phyloP scores from a whole-genome alignment of 1,140 invertebrate species.

The Dinoponera quadriceps region DNA sequence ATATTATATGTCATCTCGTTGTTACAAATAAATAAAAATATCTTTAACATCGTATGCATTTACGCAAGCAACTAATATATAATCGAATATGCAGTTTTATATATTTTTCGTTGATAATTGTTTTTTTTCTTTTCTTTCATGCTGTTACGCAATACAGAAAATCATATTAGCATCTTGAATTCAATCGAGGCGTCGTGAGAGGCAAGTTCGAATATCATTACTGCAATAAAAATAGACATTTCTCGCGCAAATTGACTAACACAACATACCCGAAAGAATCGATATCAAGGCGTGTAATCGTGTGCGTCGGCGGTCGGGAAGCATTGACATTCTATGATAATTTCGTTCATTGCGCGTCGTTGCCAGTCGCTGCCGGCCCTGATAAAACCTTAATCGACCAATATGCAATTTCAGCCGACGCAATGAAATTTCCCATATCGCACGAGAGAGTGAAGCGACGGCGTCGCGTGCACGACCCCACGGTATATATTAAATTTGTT shows the following conservation, averaged over 20 bases:
- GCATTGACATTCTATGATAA: constrained; percentile 1
- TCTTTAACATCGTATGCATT: too few relatives aligned
- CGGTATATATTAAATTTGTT: constrained; percentile 57
- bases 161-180: neutral
- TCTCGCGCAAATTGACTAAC: constrained; percentile 28
- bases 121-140: too few relatives aligned
- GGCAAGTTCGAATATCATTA: constrained; percentile 5
- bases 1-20: too few relatives aligned
- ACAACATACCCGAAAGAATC: neutral
- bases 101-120: too few relatives aligned
- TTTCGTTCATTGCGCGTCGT: constrained; percentile 26
- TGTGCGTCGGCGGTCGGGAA: neutral
- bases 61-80: too few relatives aligned
- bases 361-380: neutral
- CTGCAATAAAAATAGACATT: neutral
- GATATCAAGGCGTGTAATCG: constrained; percentile 24
- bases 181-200: neutral
- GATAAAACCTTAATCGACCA: constrained; percentile 38
- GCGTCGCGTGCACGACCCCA: neutral
- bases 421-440: constrained; percentile 50
- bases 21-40: too few relatives aligned
- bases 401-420: constrained; percentile 44
- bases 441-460: neutral
- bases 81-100: too few relatives aligned
- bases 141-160: too few relatives aligned